These are phyloP conservation scores for Pammene fasciana DNA, from an alignment of 2,888 invertebrate genomes.

Conservation along the genomic window DNA sequence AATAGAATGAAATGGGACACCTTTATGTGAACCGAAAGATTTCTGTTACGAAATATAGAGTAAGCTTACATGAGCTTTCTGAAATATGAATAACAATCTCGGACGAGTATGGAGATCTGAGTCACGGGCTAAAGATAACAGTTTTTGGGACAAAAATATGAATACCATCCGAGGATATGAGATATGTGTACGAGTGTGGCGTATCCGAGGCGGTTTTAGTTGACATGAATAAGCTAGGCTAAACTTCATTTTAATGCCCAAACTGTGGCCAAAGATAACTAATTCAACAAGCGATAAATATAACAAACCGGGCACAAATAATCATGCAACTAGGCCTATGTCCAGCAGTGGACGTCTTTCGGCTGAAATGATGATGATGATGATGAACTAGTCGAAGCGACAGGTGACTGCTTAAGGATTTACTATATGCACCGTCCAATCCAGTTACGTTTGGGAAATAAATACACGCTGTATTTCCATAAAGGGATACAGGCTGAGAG, in stretches of 20 bases:
- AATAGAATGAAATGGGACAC: constrained; percentile 43
- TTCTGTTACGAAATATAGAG: constrained; percentile 42
- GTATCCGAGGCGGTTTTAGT: too few species aligned
- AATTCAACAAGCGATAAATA: too few species aligned
- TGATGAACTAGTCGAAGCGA: constrained; percentile 48
- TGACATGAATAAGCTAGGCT: too few species aligned
- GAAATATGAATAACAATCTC: constrained; percentile 39
- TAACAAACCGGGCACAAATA: too few species aligned
- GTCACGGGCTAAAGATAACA: constrained; percentile 33
- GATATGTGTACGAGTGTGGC: background rate
- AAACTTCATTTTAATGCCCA: too few species aligned
- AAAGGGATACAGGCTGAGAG: background rate
- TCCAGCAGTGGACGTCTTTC: too few species aligned
- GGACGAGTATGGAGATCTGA: constrained; percentile 25
- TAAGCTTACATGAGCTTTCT: constrained; percentile 41
- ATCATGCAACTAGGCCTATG: too few species aligned
- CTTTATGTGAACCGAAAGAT: constrained; percentile 42
- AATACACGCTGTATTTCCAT: constrained; percentile 8
- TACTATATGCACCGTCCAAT: constrained; percentile 29
- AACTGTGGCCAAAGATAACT: too few species aligned
- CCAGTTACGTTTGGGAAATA: constrained; percentile 14
- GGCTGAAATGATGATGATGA: too few species aligned
- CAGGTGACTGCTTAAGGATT: constrained; percentile 44
- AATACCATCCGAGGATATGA: background rate
- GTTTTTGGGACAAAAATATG: constrained; percentile 12